Base-by-base conservation (phyloP, 2,113 vertebrate species). In the Phaethornis superciliosus region DNA sequence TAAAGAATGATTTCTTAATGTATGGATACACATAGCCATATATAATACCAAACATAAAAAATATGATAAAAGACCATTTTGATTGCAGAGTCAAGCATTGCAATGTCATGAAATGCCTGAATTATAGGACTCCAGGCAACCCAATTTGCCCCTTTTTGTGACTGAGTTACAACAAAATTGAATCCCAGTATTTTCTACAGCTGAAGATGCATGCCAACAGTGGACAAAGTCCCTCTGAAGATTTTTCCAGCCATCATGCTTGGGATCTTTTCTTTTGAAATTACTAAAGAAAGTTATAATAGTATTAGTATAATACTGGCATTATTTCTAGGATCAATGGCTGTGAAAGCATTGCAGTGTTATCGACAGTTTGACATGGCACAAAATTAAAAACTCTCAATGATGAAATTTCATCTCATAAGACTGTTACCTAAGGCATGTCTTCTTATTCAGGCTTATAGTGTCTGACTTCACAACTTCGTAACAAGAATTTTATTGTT, bases 81-180 rank as follows among this genome's bases (percentile, higher is more conserved):
- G 3, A 5, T 72, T 55, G 3, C 22, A 69, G 16, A 44, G 11
- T n/a, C 32, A 74, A 46, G 17, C 5, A 55, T 1, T 65, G 35
- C n/a, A 62, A 8, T 16, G 9, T 63, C 51, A 14, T 49, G 7
- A 88, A 62, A 40, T 23, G 15, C 17, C 28, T 65, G 40, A 90
- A 51, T 77, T 35, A 58, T 1, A 4, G 30, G 13, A 55, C 15
- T 64, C 19, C 37, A 81, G 40, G 14, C 11, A 71, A 52, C 5
- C 0, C 5, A 42, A 0, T 55, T 81, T 74, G 12, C 16, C 10
- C 4, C 23, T 13, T 14, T 84, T 3, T 26, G 6, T 42, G 12
- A 69, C 32, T 46, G 12, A 7, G 15, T 9, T 26, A 46, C 5
- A 28, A 21, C 6, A 37, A 15, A 75, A 12, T 19, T 54, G 92